Evolutionary conservation across 1,140 invertebrate genomes (phyloP), one percentile per base, ranked within the genome.

Genomic region (Macrotrachela quadricornifera): DNA sequence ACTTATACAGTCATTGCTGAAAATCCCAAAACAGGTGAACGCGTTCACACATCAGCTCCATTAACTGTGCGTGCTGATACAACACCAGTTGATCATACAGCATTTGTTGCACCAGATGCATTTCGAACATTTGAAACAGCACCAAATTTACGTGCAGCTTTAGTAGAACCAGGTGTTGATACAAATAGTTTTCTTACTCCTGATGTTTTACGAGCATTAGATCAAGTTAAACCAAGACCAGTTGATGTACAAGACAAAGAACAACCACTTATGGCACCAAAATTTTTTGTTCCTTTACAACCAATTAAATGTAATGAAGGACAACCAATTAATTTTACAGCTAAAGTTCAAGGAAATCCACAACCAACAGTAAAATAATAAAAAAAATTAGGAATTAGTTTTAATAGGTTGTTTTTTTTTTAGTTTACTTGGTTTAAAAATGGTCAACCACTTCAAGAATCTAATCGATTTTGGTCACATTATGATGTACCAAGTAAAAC

Each of bases 311-410:
- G 15, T 10, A 42, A 42, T 42, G 41, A 42, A 42, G 41, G 41
- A 42, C 13, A 42, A 42, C 59, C 62, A 37, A 64, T 63, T 14
- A 56, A 54, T 12, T 66, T 69, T 51, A 58, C 57, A 0, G 63
- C 62, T 55, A 59, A 64, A 53, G 61, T 67, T n/a, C 59, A 61
- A 37, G 67, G 64, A 9, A 49, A 63, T 42, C 67, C 67, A 15
- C 51, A 56, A 18, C 64, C 65, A 10, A 61, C 65, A 52, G 56
- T 69, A 49, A 62, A 59, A 21, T 69, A 65, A 65, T 3, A 2
- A 42, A 42, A 4, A 14, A 1, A 14, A 1, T 14, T 42, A 4
- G 4, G 15, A 42, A 3, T 15, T 14, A 14, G 2, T 14, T 4
- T 14, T 14, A 10, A 42, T 42, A 15, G 14, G 14, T 40, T 40